Conservation (phyloP, 2,113 vertebrate species). For the Stegostoma tigrinum region DNA sequence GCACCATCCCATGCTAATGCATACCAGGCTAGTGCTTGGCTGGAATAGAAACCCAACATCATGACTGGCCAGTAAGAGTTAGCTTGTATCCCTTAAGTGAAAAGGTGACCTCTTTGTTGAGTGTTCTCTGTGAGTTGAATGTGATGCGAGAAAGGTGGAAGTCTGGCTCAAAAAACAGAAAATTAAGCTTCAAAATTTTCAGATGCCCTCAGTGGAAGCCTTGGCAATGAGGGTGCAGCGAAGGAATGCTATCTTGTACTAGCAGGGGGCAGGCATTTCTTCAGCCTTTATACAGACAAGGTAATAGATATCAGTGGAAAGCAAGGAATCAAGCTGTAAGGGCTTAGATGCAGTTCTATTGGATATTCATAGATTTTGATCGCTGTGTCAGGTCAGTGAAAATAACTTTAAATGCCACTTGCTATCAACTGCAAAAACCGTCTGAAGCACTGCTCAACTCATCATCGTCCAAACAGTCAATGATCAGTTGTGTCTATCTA, state of each 20-base stretch:
- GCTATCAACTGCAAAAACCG: too few relatives aligned
- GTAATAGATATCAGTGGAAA: background rate
- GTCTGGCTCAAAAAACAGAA: background rate
- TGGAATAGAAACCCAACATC: background rate
- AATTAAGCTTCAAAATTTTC: background rate
- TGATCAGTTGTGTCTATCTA: too few relatives aligned
- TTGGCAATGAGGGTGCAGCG: background rate
- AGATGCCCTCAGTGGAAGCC: background rate
- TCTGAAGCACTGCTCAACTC: too few relatives aligned
- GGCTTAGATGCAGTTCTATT: background rate
- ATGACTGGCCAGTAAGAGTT: background rate
- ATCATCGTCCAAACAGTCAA: too few relatives aligned
- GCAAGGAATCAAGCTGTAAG: background rate
- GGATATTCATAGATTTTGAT: background rate
- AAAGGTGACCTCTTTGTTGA: background rate
- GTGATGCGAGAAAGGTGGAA: background rate
- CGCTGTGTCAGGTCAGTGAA: background rate
- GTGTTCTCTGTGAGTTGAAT: background rate
- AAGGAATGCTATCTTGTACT: background rate
- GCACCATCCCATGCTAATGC: background rate
- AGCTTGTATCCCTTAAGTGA: background rate
- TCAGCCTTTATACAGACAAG: background rate
- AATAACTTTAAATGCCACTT: background rate
- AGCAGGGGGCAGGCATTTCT: background rate
- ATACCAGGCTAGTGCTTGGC: background rate